Percentiles rank a stretch among this genome's conserved stretches.
Evolutionary conservation across 2,113 vertebrate genomes (phyloP).

Genomic region (Danio rerio): DNA sequence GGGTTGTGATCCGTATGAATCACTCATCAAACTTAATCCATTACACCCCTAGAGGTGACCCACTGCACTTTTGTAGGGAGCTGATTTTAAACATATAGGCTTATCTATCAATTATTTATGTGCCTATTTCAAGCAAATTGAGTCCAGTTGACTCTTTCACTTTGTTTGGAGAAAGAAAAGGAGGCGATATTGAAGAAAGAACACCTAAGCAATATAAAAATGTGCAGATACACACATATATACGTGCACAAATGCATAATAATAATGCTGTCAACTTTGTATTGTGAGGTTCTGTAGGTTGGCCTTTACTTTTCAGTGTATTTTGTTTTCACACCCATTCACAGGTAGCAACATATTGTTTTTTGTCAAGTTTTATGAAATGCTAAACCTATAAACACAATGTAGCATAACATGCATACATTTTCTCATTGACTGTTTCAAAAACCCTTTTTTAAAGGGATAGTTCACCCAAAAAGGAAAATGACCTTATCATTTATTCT

Average conservation of each 20-base stretch:
- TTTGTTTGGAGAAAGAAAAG: conserved; percentile 11
- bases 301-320: background rate
- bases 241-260: conserved; percentile 3
- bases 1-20: too few species aligned
- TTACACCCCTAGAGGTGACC: background rate
- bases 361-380: background rate
- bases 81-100: background rate
- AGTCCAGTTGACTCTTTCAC: background rate
- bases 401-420: background rate
- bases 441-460: too few species aligned
- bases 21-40: too few species aligned
- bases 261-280: background rate
- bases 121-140: background rate
- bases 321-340: background rate
- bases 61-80: background rate
- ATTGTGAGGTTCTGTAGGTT: conserved; percentile 15
- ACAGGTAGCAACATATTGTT: background rate
- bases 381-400: background rate
- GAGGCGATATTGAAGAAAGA: background rate
- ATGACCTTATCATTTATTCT: too few species aligned
- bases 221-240: background rate
- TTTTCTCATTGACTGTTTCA: background rate
- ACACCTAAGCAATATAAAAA: conserved; percentile 1
- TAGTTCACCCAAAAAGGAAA: too few species aligned
- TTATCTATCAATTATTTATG: background rate